A percentile compares a stretch with the other conserved stretches of the same genome.
Conservation (phyloP, 2,888 invertebrate species). For the Xanthia togata region DNA sequence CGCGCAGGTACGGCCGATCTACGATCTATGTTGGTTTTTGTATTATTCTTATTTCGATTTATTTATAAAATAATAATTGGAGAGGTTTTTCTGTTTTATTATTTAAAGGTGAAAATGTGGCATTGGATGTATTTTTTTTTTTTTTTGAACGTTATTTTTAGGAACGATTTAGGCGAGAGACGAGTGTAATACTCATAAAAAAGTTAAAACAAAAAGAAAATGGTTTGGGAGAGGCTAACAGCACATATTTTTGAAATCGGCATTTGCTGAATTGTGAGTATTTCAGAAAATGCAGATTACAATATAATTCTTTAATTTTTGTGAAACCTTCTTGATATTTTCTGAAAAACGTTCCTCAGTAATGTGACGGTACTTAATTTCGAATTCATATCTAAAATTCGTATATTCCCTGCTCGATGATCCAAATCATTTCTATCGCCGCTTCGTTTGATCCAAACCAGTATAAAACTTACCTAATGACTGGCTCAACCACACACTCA, state of each 20-base stretch:
- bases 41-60: conserved; percentile 41
- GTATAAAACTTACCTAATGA: conserved; percentile 35
- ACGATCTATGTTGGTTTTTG: conserved; percentile 64
- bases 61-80: conserved; percentile 52
- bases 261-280: too few relatives aligned
- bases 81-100: conserved; percentile 24
- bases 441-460: conserved; percentile 42
- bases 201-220: too few relatives aligned
- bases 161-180: too few relatives aligned
- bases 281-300: too few relatives aligned
- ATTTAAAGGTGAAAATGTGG: background rate
- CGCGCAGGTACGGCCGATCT: conserved; percentile 70
- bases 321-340: background rate
- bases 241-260: background rate
- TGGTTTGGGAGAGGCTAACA: background rate
- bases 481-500: conserved; percentile 25
- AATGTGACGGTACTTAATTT: background rate
- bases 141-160: background rate
- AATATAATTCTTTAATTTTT: too few relatives aligned
- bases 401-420: conserved; percentile 14
- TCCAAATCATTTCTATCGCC: conserved; percentile 25
- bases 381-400: background rate
- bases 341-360: background rate
- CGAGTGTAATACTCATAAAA: background rate
- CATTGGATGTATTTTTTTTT: background rate